Evolutionary conservation across 30 jellyfish, hydroid and myxozoan genomes (phyloP).

Genomic region (Calvadosia cruxmelitensis): DNA sequence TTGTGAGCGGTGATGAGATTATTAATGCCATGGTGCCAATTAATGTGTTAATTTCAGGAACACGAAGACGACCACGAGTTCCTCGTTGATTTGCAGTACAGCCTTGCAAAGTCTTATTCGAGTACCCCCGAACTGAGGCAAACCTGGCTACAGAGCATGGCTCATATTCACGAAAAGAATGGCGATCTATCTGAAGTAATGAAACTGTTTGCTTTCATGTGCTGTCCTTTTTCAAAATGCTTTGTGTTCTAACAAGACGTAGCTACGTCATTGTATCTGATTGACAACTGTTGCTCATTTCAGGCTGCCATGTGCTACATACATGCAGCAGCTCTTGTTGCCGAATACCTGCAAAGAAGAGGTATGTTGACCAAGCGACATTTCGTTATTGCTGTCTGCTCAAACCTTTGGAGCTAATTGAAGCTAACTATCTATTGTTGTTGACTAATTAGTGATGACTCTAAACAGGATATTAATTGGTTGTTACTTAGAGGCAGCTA

Average conservation of each 20-base stretch:
- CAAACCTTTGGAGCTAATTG: too few relatives aligned
- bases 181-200: slow-evolving; percentile 91
- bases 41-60: slow-evolving; percentile 65
- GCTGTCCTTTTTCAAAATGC: too few relatives aligned
- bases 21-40: too few relatives aligned
- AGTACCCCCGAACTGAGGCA: slow-evolving; percentile 97
- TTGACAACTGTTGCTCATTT: background rate
- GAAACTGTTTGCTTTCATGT: too few relatives aligned
- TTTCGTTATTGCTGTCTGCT: too few relatives aligned
- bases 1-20: too few relatives aligned
- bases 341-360: slow-evolving; percentile 66
- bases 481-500: too few relatives aligned
- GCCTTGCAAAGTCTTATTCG: slow-evolving; percentile 95
- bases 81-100: slow-evolving; percentile 82
- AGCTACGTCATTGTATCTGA: too few relatives aligned
- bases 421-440: too few relatives aligned
- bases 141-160: slow-evolving; percentile 98
- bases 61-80: slow-evolving; percentile 93
- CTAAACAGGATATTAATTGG: too few relatives aligned
- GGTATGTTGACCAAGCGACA: too few relatives aligned
- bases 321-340: slow-evolving; percentile 96
- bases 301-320: slow-evolving; percentile 99
- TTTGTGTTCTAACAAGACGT: background rate
- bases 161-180: slow-evolving; percentile 75
- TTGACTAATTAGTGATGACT: too few relatives aligned